These are phyloP conservation scores for Tenebrio molitor DNA, from an alignment of 1,140 invertebrate genomes.

Conservation along the genomic window DNA sequence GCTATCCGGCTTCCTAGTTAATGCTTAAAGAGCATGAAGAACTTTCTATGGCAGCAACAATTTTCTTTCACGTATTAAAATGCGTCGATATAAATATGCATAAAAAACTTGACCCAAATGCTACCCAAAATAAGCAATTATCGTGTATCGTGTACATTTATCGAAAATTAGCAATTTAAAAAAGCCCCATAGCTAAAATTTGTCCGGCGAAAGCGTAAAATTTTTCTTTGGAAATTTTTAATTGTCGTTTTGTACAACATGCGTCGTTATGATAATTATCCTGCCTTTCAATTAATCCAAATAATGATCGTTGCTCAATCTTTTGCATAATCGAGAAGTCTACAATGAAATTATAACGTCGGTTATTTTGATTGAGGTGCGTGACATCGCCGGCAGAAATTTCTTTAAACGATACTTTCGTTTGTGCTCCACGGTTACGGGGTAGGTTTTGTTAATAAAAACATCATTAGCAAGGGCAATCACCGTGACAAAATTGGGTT, in stretches of 20 bases:
- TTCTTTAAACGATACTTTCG: slow-evolving; percentile 11
- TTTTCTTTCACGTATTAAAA: slow-evolving; percentile 22
- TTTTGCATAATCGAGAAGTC: slow-evolving; percentile 5
- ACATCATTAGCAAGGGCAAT: not conserved
- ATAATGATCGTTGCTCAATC: slow-evolving; percentile 4
- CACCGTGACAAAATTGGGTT: slow-evolving; percentile 6
- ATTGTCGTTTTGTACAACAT: slow-evolving; percentile 13
- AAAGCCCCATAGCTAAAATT: not conserved
- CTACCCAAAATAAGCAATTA: slow-evolving; percentile 26
- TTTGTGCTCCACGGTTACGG: not conserved
- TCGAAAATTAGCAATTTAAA: slow-evolving; percentile 38
- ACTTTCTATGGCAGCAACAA: slow-evolving; percentile 19
- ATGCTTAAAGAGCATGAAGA: slow-evolving; percentile 36
- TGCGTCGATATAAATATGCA: slow-evolving; percentile 28
- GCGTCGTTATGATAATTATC: not conserved
- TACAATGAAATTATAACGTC: not conserved
- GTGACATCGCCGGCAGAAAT: not conserved
- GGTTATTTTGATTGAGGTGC: not conserved
- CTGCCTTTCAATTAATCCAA: not conserved
- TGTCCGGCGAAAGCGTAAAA: slow-evolving; percentile 17
- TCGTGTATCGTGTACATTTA: slow-evolving; percentile 23
- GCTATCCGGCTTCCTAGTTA: slow-evolving; percentile 36
- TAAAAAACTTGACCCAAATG: slow-evolving; percentile 39
- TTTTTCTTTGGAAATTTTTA: slow-evolving; percentile 15
- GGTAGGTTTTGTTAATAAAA: not conserved